A percentile compares a stretch with the other conserved stretches of the same genome.
phyloP scores from a whole-genome alignment of 2,113 vertebrate genomes.

The Perca schrenkii region DNA sequence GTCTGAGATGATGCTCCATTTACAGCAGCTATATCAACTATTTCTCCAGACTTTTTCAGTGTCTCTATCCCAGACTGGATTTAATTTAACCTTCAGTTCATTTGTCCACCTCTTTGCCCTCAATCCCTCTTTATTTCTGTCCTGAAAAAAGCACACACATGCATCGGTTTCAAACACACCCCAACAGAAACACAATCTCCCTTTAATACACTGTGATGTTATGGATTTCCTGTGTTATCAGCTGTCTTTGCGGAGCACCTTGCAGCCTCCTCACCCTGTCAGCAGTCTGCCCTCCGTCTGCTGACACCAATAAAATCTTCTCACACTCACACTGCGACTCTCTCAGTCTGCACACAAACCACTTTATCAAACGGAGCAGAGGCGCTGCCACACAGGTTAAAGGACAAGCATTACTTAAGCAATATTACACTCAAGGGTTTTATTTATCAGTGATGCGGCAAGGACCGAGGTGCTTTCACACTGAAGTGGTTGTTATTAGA shows the following conservation, averaged over 20 bases:
- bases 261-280: slow-evolving; percentile 52
- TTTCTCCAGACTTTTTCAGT: too few relatives aligned
- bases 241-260: slow-evolving; percentile 35
- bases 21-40: too few relatives aligned
- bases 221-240: slow-evolving; percentile 31
- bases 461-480: too few relatives aligned
- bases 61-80: background rate
- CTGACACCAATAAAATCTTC: slow-evolving; percentile 49
- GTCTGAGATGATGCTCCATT: too few relatives aligned
- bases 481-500: too few relatives aligned
- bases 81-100: slow-evolving; percentile 22
- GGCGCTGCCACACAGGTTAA: too few relatives aligned
- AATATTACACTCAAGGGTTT: too few relatives aligned
- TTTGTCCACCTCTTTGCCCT: slow-evolving; percentile 33
- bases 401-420: too few relatives aligned
- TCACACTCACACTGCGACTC: too few relatives aligned
- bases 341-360: too few relatives aligned
- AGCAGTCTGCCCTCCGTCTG: slow-evolving; percentile 40
- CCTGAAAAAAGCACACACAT: background rate
- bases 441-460: too few relatives aligned
- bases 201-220: background rate
- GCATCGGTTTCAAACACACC: background rate
- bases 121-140: slow-evolving; percentile 32
- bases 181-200: background rate
- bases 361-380: too few relatives aligned